Conservation (phyloP, 2,888 invertebrate genomes). For the Xylota segnis region DNA sequence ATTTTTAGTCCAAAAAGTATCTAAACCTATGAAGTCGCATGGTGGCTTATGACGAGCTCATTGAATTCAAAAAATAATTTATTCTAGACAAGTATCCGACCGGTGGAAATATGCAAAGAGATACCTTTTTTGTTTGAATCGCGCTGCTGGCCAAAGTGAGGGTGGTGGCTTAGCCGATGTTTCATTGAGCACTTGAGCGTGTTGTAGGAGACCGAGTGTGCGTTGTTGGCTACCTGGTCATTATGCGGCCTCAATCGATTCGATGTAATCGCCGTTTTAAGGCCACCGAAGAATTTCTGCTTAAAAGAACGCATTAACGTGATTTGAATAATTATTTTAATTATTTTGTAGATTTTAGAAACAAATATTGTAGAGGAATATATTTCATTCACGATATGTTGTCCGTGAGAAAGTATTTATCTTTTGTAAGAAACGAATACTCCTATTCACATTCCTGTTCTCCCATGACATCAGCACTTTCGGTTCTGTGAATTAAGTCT, state of each 20-base stretch:
- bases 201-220: constrained; percentile 54
- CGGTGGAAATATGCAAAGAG: constrained; percentile 69
- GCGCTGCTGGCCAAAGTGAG: constrained; percentile 40
- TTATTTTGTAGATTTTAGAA: constrained; percentile 12
- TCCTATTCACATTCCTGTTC: too few relatives aligned
- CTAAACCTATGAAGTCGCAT: constrained; percentile 26
- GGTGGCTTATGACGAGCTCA: constrained; percentile 44
- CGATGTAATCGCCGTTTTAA: constrained; percentile 76
- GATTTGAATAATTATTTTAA: constrained; percentile 60
- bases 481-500: too few relatives aligned
- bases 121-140: constrained; percentile 64
- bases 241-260: constrained; percentile 74
- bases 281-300: constrained; percentile 76
- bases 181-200: constrained; percentile 32
- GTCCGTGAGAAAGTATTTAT: constrained; percentile 30
- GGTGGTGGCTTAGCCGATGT: constrained; percentile 45
- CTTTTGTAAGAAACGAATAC: too few relatives aligned
- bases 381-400: constrained; percentile 28
- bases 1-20: background rate
- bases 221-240: constrained; percentile 41
- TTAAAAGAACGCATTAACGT: constrained; percentile 67
- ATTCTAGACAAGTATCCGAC: constrained; percentile 72
- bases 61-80: constrained; percentile 53
- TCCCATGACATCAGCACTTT: too few relatives aligned
- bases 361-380: constrained; percentile 9